phyloP scores from a whole-genome alignment of 2,888 invertebrate species.

The Drosophila mimetica region DNA sequence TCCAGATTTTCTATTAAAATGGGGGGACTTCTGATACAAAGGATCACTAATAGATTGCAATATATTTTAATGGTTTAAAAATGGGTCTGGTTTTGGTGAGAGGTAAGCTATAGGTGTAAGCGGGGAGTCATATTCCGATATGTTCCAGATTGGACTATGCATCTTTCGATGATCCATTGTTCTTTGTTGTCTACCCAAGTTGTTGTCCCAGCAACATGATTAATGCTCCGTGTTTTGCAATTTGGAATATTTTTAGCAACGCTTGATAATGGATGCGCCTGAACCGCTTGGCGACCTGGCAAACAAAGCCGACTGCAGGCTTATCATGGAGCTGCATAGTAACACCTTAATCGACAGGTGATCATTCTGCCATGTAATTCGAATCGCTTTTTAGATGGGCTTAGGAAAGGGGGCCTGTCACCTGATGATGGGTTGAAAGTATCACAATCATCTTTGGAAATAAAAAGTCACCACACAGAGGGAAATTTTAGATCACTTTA shows the following conservation, averaged over 20 bases:
- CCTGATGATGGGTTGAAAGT: not conserved
- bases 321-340: slow-evolving; percentile 24
- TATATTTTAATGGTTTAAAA: not conserved
- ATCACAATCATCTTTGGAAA: not conserved
- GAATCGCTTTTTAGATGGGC: not conserved
- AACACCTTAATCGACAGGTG: slow-evolving; percentile 25
- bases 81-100: not conserved
- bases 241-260: slow-evolving; percentile 33
- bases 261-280: slow-evolving; percentile 30
- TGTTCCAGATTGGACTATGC: slow-evolving; percentile 6
- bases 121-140: not conserved
- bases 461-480: not conserved
- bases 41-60: not conserved
- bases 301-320: slow-evolving; percentile 22
- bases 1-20: too few species aligned
- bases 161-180: slow-evolving; percentile 8
- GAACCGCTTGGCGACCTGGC: slow-evolving; percentile 4
- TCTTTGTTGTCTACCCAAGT: slow-evolving; percentile 26
- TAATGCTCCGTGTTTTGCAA: slow-evolving; percentile 29
- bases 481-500: not conserved
- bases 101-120: not conserved
- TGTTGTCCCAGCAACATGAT: slow-evolving; percentile 15
- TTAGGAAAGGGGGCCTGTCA: slow-evolving; percentile 14
- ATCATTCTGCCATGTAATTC: not conserved
- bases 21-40: too few species aligned